phyloP scores from a whole-genome alignment of 2,797 vertebrate genomes.

The Eulemur rubriventer region DNA sequence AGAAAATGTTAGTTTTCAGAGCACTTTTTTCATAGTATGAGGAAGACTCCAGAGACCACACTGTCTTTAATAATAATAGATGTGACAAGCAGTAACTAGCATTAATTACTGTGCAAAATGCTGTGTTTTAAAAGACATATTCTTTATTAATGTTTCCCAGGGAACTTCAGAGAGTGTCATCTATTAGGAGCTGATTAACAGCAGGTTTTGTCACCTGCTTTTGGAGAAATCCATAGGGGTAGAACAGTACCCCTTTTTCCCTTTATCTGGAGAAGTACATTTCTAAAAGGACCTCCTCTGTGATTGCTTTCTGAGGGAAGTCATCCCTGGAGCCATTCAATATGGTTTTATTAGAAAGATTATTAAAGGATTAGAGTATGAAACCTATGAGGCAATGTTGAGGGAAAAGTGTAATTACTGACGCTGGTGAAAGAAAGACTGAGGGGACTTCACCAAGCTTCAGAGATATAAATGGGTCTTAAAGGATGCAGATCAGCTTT shows the following conservation, averaged over 20 bases:
- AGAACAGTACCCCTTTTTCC: neutral
- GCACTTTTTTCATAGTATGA: neutral
- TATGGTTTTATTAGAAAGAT: slow-evolving; percentile 58
- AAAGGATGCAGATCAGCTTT: neutral
- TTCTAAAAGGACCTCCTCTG: slow-evolving; percentile 29
- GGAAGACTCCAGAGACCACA: neutral
- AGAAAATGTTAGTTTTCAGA: slow-evolving; percentile 9
- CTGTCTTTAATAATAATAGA: neutral
- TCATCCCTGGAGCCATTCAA: slow-evolving; percentile 19
- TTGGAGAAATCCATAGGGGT: slow-evolving; percentile 11
- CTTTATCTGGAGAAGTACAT: slow-evolving; percentile 28
- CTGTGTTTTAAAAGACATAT: slow-evolving; percentile 29
- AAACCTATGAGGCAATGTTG: slow-evolving; percentile 56
- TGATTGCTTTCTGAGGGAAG: slow-evolving; percentile 37
- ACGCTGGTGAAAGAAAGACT: slow-evolving; percentile 60
- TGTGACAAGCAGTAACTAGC: neutral
- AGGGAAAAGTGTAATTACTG: slow-evolving; percentile 71
- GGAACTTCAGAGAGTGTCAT: neutral
- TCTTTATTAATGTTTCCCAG: neutral
- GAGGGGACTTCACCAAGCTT: slow-evolving; percentile 33
- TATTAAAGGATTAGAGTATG: slow-evolving; percentile 60
- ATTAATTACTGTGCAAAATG: slow-evolving; percentile 32
- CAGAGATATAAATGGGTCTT: slow-evolving; percentile 40
- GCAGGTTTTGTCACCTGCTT: slow-evolving; percentile 24
- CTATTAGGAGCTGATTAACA: neutral